These are phyloP conservation scores for Riptortus pedestris DNA, from an alignment of 1,140 invertebrate species.

Conservation along the genomic window DNA sequence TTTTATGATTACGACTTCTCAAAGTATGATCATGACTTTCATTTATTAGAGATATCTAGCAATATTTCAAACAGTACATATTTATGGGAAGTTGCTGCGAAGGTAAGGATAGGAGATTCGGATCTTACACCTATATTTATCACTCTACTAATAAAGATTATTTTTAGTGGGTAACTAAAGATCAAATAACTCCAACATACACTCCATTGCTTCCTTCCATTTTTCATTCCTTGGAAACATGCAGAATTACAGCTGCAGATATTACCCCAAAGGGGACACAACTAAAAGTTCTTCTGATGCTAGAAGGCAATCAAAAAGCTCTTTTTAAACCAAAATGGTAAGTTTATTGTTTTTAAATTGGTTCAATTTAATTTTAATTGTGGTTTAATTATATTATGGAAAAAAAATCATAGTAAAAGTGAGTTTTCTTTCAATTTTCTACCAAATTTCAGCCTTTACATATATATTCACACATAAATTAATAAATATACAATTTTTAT, in stretches of 20 bases:
- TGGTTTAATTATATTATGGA: slow-evolving; percentile 11
- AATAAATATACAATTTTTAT: too few relatives aligned
- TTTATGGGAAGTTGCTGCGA: slow-evolving; percentile 16
- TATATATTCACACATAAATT: too few relatives aligned
- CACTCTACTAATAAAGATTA: neutral
- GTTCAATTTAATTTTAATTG: slow-evolving; percentile 11
- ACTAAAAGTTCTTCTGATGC: slow-evolving; percentile 68
- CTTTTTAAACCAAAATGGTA: slow-evolving; percentile 84
- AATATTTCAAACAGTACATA: neutral
- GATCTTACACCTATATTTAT: neutral
- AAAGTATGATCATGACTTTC: slow-evolving; percentile 6
- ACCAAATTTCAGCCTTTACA: neutral
- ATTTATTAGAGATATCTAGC: neutral
- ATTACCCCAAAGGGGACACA: slow-evolving; percentile 75
- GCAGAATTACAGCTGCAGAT: slow-evolving; percentile 61
- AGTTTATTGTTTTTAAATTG: slow-evolving; percentile 19
- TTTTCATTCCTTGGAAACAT: slow-evolving; percentile 53
- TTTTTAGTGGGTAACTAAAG: slow-evolving; percentile 53
- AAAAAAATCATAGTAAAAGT: slow-evolving; percentile 3
- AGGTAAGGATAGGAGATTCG: too few relatives aligned
- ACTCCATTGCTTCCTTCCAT: slow-evolving; percentile 57
- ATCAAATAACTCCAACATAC: slow-evolving; percentile 20
- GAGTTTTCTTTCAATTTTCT: neutral
- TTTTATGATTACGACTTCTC: neutral
- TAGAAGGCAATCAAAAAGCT: slow-evolving; percentile 66